A percentile compares a stretch with the other conserved stretches of the same genome.
phyloP scores from a whole-genome alignment of 2,888 invertebrate species.

The Choreutis nemorana region DNA sequence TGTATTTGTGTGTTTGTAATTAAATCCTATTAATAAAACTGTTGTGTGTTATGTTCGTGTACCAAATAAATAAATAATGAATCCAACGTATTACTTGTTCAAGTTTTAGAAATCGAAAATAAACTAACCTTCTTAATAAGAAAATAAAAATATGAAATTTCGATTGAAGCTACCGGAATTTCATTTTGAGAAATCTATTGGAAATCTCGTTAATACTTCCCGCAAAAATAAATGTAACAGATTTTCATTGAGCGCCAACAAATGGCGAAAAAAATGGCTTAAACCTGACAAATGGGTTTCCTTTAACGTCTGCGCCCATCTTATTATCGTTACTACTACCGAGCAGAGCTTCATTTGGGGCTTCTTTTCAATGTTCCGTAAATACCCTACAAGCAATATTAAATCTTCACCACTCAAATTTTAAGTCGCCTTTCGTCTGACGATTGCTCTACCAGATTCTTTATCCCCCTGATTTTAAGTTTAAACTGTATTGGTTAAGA shows the following conservation, averaged over 20 bases:
- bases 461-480: constrained; percentile 13
- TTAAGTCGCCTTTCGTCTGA: constrained; percentile 22
- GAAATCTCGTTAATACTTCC: constrained; percentile 45
- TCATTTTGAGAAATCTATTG: too few species aligned
- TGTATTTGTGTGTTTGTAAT: too few species aligned
- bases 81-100: too few species aligned
- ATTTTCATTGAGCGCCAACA: constrained; percentile 56
- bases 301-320: constrained; percentile 67
- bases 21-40: too few species aligned
- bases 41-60: too few species aligned
- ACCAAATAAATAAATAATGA: too few species aligned
- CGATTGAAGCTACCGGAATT: too few species aligned
- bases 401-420: constrained; percentile 14
- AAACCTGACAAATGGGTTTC: constrained; percentile 66
- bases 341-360: constrained; percentile 61
- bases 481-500: constrained; percentile 16
- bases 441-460: constrained; percentile 17
- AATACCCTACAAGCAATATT: constrained; percentile 18
- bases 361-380: constrained; percentile 40
- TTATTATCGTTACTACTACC: constrained; percentile 65
- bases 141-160: too few species aligned
- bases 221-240: constrained; percentile 60
- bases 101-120: too few species aligned
- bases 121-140: too few species aligned
- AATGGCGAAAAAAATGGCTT: constrained; percentile 59